These are phyloP conservation scores for Germaria angustata DNA, from an alignment of 2,888 invertebrate species.

Conservation along the genomic window DNA sequence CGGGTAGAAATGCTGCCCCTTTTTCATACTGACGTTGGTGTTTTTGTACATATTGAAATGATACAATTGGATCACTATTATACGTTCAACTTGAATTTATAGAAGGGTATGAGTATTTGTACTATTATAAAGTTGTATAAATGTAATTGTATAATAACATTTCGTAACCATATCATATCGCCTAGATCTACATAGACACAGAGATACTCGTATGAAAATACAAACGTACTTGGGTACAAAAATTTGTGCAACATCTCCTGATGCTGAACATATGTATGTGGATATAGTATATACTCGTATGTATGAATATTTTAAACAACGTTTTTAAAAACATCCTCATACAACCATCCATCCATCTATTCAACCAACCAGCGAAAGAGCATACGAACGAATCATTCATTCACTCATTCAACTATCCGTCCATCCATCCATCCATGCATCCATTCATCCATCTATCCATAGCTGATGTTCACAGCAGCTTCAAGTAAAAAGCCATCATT, in stretches of 20 bases:
- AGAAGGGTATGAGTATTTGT: slow-evolving; percentile 5
- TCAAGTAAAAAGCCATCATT: slow-evolving; percentile 53
- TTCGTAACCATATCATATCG: slow-evolving; percentile 60
- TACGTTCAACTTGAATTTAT: slow-evolving; percentile 1
- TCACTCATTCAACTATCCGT: slow-evolving; percentile 6
- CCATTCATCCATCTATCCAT: slow-evolving; percentile 34
- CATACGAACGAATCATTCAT: background rate
- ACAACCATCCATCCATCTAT: slow-evolving; percentile 39
- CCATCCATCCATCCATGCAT: slow-evolving; percentile 41
- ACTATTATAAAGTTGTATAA: slow-evolving; percentile 16
- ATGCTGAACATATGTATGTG: background rate
- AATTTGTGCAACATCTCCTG: background rate
- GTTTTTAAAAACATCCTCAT: slow-evolving; percentile 33
- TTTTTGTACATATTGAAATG: slow-evolving; percentile 13
- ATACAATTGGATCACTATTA: slow-evolving; percentile 50
- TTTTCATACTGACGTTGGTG: background rate
- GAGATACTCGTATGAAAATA: background rate
- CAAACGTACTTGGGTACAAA: background rate
- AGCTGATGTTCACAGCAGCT: slow-evolving; percentile 25
- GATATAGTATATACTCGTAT: background rate
- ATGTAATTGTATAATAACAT: slow-evolving; percentile 60
- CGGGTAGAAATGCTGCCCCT: background rate
- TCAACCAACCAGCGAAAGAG: slow-evolving; percentile 12
- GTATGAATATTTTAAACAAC: slow-evolving; percentile 45
- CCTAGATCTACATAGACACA: slow-evolving; percentile 21